phyloP scores from a whole-genome alignment of 2,888 invertebrate genomes.

The Chaetogeoica ovagalla region DNA sequence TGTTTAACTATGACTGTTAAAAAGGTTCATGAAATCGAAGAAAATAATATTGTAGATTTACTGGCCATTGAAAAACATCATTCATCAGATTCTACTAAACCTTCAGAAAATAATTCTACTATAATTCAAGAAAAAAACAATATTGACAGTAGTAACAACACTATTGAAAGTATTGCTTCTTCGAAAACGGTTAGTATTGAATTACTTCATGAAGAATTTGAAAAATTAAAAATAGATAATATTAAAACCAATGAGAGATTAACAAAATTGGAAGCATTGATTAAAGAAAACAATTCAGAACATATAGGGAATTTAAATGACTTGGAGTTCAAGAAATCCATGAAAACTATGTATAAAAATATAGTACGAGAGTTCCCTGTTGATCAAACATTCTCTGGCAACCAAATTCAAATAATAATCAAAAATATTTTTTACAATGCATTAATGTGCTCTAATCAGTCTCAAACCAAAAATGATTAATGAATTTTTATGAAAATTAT shows the following conservation, averaged over 20 bases:
- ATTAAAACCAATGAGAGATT: constrained; percentile 27
- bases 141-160: neutral
- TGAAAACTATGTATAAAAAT: constrained; percentile 12
- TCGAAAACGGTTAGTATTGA: constrained; percentile 11
- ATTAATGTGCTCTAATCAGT: neutral
- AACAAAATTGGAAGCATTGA: constrained; percentile 23
- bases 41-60: neutral
- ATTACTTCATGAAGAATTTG: constrained; percentile 26
- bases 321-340: constrained; percentile 17
- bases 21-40: constrained; percentile 31
- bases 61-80: neutral
- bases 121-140: neutral
- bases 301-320: neutral
- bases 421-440: constrained; percentile 28
- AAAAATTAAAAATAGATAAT: constrained; percentile 32
- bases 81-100: neutral
- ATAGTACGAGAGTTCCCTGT: constrained; percentile 24
- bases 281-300: constrained; percentile 1
- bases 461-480: neutral
- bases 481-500: too few species aligned
- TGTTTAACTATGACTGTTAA: constrained; percentile 33
- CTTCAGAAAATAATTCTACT: neutral
- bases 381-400: constrained; percentile 40
- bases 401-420: constrained; percentile 32
- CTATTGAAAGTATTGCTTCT: neutral